Conservation (phyloP, 2,888 invertebrate genomes). For the Antheraea assamensis region DNA sequence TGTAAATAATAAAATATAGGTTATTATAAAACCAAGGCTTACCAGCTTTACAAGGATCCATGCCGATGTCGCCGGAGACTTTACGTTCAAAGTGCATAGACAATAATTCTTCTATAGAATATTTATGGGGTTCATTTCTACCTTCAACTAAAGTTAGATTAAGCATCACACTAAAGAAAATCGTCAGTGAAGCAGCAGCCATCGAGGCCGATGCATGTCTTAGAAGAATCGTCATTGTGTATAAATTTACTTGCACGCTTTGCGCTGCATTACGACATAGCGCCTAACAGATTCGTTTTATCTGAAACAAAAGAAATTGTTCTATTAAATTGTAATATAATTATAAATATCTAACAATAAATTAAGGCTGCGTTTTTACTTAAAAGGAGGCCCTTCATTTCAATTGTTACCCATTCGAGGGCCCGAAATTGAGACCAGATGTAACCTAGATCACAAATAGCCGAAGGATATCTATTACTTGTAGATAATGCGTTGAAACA, state of each 20-base stretch:
- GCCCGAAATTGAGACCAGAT: no score
- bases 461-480: no score
- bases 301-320: slow-evolving; percentile 62
- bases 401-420: no score
- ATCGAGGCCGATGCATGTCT: slow-evolving; percentile 49
- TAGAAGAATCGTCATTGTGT: slow-evolving; percentile 58
- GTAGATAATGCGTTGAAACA: no score
- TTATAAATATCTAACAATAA: not conserved
- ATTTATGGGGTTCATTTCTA: slow-evolving; percentile 73
- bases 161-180: slow-evolving; percentile 48
- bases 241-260: slow-evolving; percentile 41
- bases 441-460: no score
- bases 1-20: not conserved
- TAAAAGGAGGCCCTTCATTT: no score
- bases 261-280: slow-evolving; percentile 59
- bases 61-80: slow-evolving; percentile 88
- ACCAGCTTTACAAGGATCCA: slow-evolving; percentile 95
- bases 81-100: slow-evolving; percentile 84
- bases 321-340: not conserved
- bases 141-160: slow-evolving; percentile 55
- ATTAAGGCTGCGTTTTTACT: not conserved
- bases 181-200: slow-evolving; percentile 54
- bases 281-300: slow-evolving; percentile 39
- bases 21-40: slow-evolving; percentile 54
- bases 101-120: slow-evolving; percentile 86